Base-by-base conservation (phyloP, 2,888 invertebrate species). In the Calameuta idolon region DNA sequence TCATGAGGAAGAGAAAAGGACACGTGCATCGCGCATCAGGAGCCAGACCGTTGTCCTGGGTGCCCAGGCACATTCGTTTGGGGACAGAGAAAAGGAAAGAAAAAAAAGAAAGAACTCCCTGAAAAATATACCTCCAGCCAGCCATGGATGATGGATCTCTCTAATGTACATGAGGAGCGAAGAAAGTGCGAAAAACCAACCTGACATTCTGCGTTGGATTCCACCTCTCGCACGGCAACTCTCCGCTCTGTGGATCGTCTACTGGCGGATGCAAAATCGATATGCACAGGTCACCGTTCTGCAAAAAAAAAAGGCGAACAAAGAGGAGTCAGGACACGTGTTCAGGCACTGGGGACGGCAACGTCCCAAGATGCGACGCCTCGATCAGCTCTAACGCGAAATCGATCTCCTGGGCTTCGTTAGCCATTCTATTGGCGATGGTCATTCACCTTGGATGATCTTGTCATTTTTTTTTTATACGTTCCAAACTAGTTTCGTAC, bases 251-350 rank as follows among this genome's bases (percentile, higher is more conserved):
- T 69, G 99, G 99, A 93, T 99, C 99, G 92, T 99, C 99, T 79
- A 99, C 96, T 31, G 99, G 99, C 80, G 99, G 99, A 92, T 99
- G 99, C 81, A 99, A 94, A 92, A 99, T 99, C 85, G 99, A 99
- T 94, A 99, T 99, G 93, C 99, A 99, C 79, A 99, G 94, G 92
- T 99, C 99, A 75, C 99, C 99, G 92, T 99, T 99, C 97, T 98
- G 93, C 77, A 93, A 93, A 83, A 81, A 79, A 83, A 84, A 83
- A 81, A 79, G 82, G 84, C 81, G 82, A 71, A 71, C 71, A 34
- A 71, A 55, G 55, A 33, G 33, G 33, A 9, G 55, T 55, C 23
- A 2, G 4, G 5, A 55, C 55, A 55, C 55, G 55, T 55, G 55
- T 55, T 9, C 23, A 15, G 55, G 2, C 23, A 23, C 55, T 3